phyloP scores from a whole-genome alignment of 2,113 vertebrate genomes.

The Phoenicopterus ruber region DNA sequence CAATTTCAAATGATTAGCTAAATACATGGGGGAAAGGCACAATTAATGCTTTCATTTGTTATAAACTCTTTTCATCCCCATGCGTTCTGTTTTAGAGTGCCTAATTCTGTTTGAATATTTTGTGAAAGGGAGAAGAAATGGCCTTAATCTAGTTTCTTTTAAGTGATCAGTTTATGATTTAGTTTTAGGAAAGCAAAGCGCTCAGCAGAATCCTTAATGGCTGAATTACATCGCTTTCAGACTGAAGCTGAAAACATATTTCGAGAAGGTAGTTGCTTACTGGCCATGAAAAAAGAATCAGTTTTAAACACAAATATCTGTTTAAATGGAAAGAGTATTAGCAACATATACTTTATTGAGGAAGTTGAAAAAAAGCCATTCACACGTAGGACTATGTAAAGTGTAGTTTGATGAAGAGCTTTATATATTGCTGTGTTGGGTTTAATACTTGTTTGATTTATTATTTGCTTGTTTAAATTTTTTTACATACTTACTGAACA shows the following conservation, averaged over 20 bases:
- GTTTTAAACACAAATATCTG: neutral
- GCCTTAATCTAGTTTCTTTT: neutral
- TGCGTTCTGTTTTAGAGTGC: neutral
- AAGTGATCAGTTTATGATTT: neutral
- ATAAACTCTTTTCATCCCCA: neutral
- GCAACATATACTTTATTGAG: neutral
- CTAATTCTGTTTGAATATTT: neutral
- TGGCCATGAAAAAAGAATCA: neutral
- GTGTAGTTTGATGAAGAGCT: neutral
- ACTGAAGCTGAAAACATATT: neutral
- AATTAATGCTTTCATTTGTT: neutral
- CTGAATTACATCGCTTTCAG: neutral
- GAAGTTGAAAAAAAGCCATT: neutral
- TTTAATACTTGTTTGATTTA: neutral
- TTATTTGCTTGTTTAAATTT: neutral
- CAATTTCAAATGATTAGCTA: neutral
- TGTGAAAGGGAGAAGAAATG: neutral
- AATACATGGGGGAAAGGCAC: neutral
- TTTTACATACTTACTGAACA: neutral
- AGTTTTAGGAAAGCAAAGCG: neutral
- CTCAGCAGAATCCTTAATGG: neutral
- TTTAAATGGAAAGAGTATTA: neutral
- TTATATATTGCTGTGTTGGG: neutral
- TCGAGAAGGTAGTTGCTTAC: neutral
- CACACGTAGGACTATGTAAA: neutral